phyloP scores from a whole-genome alignment of 2,888 invertebrate species.

The Punctoribates punctum region DNA sequence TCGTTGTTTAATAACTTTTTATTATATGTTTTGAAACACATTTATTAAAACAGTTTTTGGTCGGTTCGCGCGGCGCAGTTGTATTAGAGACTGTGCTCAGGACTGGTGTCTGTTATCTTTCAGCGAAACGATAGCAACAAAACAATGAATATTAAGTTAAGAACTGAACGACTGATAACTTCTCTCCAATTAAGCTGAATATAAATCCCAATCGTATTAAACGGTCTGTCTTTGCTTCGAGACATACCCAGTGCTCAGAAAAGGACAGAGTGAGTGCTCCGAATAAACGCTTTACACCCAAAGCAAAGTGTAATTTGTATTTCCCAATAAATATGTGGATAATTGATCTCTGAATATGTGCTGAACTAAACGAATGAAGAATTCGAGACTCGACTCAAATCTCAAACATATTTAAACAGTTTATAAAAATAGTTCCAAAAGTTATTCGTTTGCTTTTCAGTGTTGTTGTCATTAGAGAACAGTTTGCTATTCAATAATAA shows the following conservation, averaged over 20 bases:
- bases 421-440: neutral
- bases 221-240: neutral
- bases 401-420: too few species aligned
- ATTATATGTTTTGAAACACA: too few species aligned
- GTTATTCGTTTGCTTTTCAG: neutral
- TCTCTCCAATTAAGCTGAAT: neutral
- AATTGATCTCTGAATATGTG: neutral
- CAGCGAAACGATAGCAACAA: neutral
- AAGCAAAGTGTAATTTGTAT: neutral
- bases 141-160: constrained; percentile 1
- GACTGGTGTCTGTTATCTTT: neutral
- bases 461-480: neutral
- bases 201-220: neutral
- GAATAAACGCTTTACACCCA: neutral
- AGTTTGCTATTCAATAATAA: neutral
- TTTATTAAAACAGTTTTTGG: neutral
- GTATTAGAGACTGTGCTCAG: neutral
- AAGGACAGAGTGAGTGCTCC: neutral
- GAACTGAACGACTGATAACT: neutral
- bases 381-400: too few species aligned
- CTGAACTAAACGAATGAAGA: neutral
- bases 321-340: neutral
- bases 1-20: too few species aligned
- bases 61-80: neutral
- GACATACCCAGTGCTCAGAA: too few species aligned